Evolutionary conservation across 2,113 vertebrate species (phyloP).

Genomic region (Colius striatus): DNA sequence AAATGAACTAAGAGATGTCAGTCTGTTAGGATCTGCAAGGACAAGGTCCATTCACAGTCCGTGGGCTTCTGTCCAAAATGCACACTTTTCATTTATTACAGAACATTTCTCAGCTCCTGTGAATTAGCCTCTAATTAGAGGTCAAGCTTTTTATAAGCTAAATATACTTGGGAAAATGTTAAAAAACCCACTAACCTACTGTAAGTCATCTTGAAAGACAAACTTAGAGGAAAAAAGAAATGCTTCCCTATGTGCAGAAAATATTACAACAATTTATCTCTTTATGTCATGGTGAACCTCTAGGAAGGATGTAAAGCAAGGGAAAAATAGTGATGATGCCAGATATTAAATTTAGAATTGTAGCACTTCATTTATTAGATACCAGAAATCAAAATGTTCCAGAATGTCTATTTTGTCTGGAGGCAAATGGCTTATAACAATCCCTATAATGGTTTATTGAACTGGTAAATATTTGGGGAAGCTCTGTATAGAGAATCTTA

Average conservation of each 20-base stretch:
- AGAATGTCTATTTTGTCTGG: conserved; percentile 65
- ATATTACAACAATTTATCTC: conserved; percentile 57
- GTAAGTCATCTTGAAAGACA: conserved; percentile 33
- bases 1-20: neutral
- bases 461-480: conserved; percentile 45
- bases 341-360: conserved; percentile 57
- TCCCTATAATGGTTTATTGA: conserved; percentile 28
- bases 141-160: conserved; percentile 7
- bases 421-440: conserved; percentile 59
- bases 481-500: conserved; percentile 35
- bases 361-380: conserved; percentile 62
- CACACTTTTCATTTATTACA: neutral
- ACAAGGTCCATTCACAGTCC: neutral
- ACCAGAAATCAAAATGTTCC: conserved; percentile 52
- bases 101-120: neutral
- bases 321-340: conserved; percentile 44
- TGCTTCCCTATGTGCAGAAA: conserved; percentile 1
- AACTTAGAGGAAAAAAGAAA: neutral
- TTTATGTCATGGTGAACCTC: conserved; percentile 36
- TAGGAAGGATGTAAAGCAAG: conserved; percentile 39
- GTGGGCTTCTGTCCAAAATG: neutral
- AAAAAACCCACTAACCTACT: neutral
- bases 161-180: neutral
- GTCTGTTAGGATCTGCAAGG: neutral
- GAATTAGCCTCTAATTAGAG: conserved; percentile 37